Percentiles rank a stretch among this genome's conserved stretches.
Evolutionary conservation across 2,888 invertebrate species (phyloP).

Genomic region (Lordiphosa andalusiaca): DNA sequence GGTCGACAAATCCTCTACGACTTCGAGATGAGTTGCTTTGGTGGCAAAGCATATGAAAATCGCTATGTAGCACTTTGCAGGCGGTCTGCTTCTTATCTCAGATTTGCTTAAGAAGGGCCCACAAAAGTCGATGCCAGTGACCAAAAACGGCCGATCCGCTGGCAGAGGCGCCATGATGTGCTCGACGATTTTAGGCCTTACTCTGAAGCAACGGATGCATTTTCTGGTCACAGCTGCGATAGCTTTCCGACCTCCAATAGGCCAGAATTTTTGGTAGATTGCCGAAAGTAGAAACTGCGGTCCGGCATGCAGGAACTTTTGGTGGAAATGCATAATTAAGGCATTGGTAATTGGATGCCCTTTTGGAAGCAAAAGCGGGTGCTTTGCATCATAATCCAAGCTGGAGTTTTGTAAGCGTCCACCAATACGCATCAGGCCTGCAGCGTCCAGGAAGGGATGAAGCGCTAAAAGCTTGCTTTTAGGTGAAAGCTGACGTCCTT

Average conservation of each 20-base stretch:
- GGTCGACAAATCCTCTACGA: constrained; percentile 17
- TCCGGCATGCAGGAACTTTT: neutral
- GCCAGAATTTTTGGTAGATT: too few relatives aligned
- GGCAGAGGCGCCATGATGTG: too few relatives aligned
- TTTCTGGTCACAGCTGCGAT: too few relatives aligned
- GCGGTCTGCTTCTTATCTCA: constrained; percentile 11
- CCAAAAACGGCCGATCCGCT: too few relatives aligned
- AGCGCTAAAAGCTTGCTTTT: too few relatives aligned
- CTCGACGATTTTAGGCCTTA: too few relatives aligned
- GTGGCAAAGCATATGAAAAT: constrained; percentile 21
- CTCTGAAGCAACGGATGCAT: too few relatives aligned
- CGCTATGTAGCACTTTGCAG: constrained; percentile 13
- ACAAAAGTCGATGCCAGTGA: constrained; percentile 11
- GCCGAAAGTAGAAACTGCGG: too few relatives aligned
- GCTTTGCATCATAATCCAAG: constrained; percentile 9
- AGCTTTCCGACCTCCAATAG: too few relatives aligned
- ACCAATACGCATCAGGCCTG: constrained; percentile 16
- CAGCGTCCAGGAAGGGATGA: too few relatives aligned
- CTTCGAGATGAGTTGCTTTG: constrained; percentile 18
- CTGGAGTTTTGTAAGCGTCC: neutral
- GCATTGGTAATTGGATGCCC: constrained; percentile 16
- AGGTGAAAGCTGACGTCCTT: too few relatives aligned
- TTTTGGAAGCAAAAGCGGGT: constrained; percentile 18
- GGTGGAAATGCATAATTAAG: constrained; percentile 21
- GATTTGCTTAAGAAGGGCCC: constrained; percentile 16